Percentiles rank a stretch among this genome's conserved stretches.
Evolutionary conservation across 2,888 invertebrate genomes (phyloP).

Genomic region (Dicycla oo): DNA sequence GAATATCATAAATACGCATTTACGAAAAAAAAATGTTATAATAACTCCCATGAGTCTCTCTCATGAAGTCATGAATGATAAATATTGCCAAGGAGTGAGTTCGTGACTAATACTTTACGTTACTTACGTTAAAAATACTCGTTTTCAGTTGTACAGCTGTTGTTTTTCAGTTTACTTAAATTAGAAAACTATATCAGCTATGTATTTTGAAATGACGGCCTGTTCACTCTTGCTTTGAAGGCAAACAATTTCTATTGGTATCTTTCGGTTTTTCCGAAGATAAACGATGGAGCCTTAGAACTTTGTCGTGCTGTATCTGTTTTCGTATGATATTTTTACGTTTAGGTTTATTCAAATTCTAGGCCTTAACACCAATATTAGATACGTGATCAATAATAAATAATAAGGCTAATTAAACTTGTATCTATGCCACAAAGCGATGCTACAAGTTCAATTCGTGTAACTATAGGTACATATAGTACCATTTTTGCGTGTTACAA

Average conservation of each 20-base stretch:
- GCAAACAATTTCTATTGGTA: too few relatives aligned
- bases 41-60: neutral
- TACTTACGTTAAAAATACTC: neutral
- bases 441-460: slow-evolving; percentile 11
- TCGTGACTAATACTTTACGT: neutral
- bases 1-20: too few relatives aligned
- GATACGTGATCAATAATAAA: slow-evolving; percentile 12
- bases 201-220: too few relatives aligned
- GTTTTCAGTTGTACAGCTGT: neutral
- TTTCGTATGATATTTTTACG: neutral
- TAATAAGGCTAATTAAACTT: neutral
- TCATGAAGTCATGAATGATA: neutral
- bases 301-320: too few relatives aligned
- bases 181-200: neutral
- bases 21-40: too few relatives aligned
- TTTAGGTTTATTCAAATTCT: neutral
- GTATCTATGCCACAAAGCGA: slow-evolving; percentile 22
- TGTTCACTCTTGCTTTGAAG: too few relatives aligned
- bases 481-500: slow-evolving; percentile 32
- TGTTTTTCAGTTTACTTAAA: neutral
- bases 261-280: too few relatives aligned
- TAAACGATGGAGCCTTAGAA: too few relatives aligned
- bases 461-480: neutral
- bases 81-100: slow-evolving; percentile 1
- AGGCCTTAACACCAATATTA: neutral